A percentile compares a stretch with the other conserved stretches of the same genome.
Evolutionary conservation across 2,888 invertebrate genomes (phyloP).

Genomic region (Orchestes rusci): DNA sequence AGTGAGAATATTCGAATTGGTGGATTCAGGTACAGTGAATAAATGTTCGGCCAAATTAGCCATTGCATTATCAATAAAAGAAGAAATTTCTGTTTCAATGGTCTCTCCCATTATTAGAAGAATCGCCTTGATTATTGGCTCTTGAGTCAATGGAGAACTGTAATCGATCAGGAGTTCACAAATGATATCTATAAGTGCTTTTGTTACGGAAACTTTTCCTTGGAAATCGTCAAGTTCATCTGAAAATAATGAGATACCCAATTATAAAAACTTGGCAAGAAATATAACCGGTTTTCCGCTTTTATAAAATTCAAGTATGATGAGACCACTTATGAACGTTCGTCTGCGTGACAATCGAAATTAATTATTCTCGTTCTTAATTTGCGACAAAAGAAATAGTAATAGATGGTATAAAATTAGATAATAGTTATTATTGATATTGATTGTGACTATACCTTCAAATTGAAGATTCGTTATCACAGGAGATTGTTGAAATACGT

Average conservation of each 20-base stretch:
- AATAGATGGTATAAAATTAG: too few relatives aligned
- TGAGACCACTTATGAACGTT: too few relatives aligned
- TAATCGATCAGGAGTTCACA: slow-evolving; percentile 47
- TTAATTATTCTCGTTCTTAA: too few relatives aligned
- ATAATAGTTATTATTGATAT: too few relatives aligned
- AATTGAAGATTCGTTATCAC: slow-evolving; percentile 29
- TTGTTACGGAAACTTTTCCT: slow-evolving; percentile 44
- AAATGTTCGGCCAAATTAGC: slow-evolving; percentile 30
- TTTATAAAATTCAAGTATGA: too few relatives aligned
- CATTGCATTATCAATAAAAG: slow-evolving; percentile 30
- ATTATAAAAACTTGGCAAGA: neutral
- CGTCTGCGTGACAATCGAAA: too few relatives aligned
- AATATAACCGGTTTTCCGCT: too few relatives aligned
- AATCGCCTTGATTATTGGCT: slow-evolving; percentile 46
- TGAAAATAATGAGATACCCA: too few relatives aligned
- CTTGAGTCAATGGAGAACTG: slow-evolving; percentile 44
- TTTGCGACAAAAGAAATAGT: too few relatives aligned
- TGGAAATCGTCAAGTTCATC: slow-evolving; percentile 50
- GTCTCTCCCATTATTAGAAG: slow-evolving; percentile 43
- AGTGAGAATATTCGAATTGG: slow-evolving; percentile 30
- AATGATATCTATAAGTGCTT: slow-evolving; percentile 43
- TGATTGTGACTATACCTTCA: slow-evolving; percentile 31
- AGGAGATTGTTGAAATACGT: slow-evolving; percentile 35
- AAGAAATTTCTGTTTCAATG: slow-evolving; percentile 37
- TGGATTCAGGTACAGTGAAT: slow-evolving; percentile 30